Evolutionary conservation across 2,797 vertebrate genomes (phyloP).

Genomic region (Cuniculus paca): DNA sequence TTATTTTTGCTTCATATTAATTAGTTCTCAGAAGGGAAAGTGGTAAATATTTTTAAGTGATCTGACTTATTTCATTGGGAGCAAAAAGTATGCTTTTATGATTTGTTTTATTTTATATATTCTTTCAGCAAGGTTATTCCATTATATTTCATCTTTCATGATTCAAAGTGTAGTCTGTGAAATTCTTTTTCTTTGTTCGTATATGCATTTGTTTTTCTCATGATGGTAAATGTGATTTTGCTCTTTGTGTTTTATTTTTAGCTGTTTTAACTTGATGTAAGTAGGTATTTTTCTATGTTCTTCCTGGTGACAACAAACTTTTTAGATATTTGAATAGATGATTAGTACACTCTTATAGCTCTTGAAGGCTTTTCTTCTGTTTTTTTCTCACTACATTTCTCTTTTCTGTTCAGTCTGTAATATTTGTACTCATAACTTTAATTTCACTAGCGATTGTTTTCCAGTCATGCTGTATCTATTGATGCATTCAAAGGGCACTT

Average conservation of each 20-base stretch:
- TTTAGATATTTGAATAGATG: neutral
- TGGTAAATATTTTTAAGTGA: neutral
- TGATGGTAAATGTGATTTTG: neutral
- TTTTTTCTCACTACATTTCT: neutral
- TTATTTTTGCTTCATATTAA: neutral
- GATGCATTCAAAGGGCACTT: neutral
- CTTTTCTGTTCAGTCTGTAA: neutral
- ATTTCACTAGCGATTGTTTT: neutral
- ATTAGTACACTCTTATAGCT: neutral
- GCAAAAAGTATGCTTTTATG: neutral
- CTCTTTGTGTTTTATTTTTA: neutral
- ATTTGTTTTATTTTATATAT: neutral
- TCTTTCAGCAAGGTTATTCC: neutral
- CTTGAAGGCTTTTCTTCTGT: neutral
- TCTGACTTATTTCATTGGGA: neutral
- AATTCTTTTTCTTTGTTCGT: neutral
- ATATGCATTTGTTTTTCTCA: neutral
- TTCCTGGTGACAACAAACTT: neutral
- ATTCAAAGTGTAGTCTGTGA: neutral
- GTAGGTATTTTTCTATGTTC: neutral
- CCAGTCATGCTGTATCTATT: neutral
- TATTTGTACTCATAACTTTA: neutral
- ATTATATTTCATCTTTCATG: neutral
- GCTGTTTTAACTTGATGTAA: neutral
- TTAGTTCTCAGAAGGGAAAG: neutral